Conservation (phyloP, 2,888 invertebrate species). For the Lacanobia wlatinum region DNA sequence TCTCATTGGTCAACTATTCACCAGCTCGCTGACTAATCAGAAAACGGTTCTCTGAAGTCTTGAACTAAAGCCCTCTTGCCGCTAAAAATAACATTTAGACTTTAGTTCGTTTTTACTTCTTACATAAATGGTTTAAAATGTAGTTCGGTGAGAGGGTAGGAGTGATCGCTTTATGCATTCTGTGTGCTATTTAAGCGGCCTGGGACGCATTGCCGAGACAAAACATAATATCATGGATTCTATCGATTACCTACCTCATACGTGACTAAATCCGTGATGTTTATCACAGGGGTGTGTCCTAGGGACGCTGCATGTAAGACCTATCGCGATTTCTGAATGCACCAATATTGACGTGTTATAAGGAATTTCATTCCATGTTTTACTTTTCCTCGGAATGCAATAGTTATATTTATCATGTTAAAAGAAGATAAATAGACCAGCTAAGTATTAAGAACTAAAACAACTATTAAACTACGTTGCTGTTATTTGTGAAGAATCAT, state of each 20-base stretch:
- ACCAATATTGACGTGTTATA: conserved; percentile 38
- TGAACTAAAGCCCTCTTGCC: conserved; percentile 43
- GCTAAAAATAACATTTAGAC: conserved; percentile 39
- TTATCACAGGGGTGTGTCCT: conserved; percentile 19
- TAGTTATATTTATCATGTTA: conserved; percentile 21
- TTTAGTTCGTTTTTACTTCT: conserved; percentile 34
- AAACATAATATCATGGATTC: background rate
- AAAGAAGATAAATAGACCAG: conserved; percentile 57
- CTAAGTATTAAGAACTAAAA: background rate
- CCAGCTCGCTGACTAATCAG: conserved; percentile 40
- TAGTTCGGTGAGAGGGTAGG: conserved; percentile 59
- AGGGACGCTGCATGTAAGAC: conserved; percentile 68
- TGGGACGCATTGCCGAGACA: conserved; percentile 2
- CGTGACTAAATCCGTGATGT: background rate
- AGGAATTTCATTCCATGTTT: conserved; percentile 39
- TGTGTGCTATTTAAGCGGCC: conserved; percentile 70
- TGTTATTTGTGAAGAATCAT: conserved; percentile 44
- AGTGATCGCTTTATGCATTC: conserved; percentile 71
- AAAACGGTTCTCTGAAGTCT: conserved; percentile 31
- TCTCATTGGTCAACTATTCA: conserved; percentile 42
- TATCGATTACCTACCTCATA: no score
- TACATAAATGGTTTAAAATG: conserved; percentile 23
- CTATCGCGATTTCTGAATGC: conserved; percentile 71
- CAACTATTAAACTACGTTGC: background rate
- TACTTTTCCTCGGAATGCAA: conserved; percentile 14